Evolutionary conservation across 2,113 vertebrate species (phyloP), one percentile per base, ranked within the genome.

Genomic region (Tonatia bakeri): DNA sequence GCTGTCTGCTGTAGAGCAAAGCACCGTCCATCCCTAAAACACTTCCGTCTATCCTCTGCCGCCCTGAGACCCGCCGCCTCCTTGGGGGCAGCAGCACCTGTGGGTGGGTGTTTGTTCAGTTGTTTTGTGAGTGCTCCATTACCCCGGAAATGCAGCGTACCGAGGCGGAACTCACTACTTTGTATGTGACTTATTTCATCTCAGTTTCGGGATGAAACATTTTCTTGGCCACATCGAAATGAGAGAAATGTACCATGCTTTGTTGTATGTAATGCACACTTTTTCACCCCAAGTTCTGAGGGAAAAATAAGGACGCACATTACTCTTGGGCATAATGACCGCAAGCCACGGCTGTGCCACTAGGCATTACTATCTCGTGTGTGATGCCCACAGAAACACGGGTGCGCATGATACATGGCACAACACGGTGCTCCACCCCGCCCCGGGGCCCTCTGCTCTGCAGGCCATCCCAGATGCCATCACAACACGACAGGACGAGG

Each of bases 301-400:
- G 56, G 24, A 1, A 61, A 26, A 61, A 11, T 61, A 61, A 26
- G 24, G 59, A 28, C 4, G 24, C 10, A 11, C 59, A 59, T 59
- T 28, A 11, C 5, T 28, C 59, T 1, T 28, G 59, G 22, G 59
- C 26, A 61, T 28, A 4, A 28, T 4, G 59, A 61, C 4, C 8
- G 2, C 24, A 11, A 0, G 24, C 56, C 56, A 6, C 3, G 56
- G 56, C 15, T 59, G 16, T 11, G 11, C 10, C 11, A 4, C 26
- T 3, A 3, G 59, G 24, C 24, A 28, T 17, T 2, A 12, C 9
- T 4, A 28, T 12, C 59, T 24, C 59, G 59, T 12, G 59, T 61
- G 26, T 11, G 26, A 61, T 2, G 24, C 3, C 3, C 56, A 61
- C 59, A 12, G 11, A 13, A 4, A 12, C 26, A 26, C 26, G 59